phyloP scores from a whole-genome alignment of 2,113 vertebrate species.

The Anolis sagrei region DNA sequence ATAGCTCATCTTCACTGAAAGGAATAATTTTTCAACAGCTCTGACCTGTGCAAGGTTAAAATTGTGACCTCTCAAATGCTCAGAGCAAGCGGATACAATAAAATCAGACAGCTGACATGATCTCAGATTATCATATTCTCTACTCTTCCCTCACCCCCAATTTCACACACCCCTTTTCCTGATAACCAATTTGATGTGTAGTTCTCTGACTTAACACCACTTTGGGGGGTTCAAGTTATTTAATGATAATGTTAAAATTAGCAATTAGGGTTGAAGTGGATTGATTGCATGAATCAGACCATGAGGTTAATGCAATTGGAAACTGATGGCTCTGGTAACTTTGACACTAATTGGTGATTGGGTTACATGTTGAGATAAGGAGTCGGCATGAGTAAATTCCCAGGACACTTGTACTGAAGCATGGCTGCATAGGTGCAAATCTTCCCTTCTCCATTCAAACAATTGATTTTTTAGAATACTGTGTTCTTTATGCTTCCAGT shows the following conservation, averaged over 20 bases:
- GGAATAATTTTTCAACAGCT: constrained; percentile 69
- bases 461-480: constrained; percentile 44
- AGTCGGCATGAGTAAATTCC: constrained; percentile 69
- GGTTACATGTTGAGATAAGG: constrained; percentile 75
- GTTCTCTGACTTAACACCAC: constrained; percentile 69
- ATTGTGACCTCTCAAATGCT: constrained; percentile 57
- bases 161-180: constrained; percentile 43
- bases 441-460: constrained; percentile 59
- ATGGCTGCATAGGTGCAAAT: constrained; percentile 62
- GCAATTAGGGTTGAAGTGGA: constrained; percentile 77
- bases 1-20: constrained; percentile 63
- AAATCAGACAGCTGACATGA: constrained; percentile 60
- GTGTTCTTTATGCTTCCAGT: constrained; percentile 61
- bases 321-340: constrained; percentile 70
- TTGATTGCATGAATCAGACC: constrained; percentile 73
- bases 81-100: constrained; percentile 64
- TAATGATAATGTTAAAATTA: constrained; percentile 80
- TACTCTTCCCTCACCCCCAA: not conserved
- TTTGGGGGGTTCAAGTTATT: constrained; percentile 74
- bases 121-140: constrained; percentile 51
- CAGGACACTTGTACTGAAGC: constrained; percentile 59
- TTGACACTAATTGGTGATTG: constrained; percentile 79
- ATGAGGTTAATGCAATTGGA: constrained; percentile 79
- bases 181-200: constrained; percentile 66
- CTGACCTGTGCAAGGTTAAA: constrained; percentile 75